Percentiles rank a stretch among this genome's conserved stretches.
Conservation (phyloP, 2,797 vertebrate species). For the Centroberyx gerrardi region DNA sequence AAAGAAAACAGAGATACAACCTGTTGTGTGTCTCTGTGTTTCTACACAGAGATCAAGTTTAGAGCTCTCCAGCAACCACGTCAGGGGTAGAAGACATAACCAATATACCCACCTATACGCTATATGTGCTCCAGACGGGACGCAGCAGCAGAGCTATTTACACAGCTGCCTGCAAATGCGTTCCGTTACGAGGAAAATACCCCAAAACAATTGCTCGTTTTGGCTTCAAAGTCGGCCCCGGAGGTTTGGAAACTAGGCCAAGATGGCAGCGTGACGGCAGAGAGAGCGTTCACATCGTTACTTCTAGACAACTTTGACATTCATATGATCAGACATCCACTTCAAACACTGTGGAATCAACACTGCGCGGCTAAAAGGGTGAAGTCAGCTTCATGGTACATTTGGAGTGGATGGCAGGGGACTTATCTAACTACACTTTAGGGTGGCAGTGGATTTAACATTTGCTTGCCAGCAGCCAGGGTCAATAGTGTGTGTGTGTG, state of each 20-base stretch:
- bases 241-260: slow-evolving; percentile 38
- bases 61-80: not conserved
- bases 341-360: slow-evolving; percentile 44
- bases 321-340: slow-evolving; percentile 47
- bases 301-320: slow-evolving; percentile 40
- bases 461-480: not conserved
- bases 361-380: slow-evolving; percentile 12
- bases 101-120: not conserved
- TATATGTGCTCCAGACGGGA: not conserved
- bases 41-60: not conserved
- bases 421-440: slow-evolving; percentile 4
- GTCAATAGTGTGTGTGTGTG: not conserved
- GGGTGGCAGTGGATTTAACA: not conserved
- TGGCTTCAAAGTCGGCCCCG: slow-evolving; percentile 13
- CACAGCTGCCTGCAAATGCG: slow-evolving; percentile 42
- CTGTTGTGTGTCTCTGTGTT: too few relatives aligned
- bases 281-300: slow-evolving; percentile 31
- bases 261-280: slow-evolving; percentile 30
- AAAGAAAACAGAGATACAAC: not conserved
- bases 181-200: slow-evolving; percentile 22
- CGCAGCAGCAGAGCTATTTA: slow-evolving; percentile 16
- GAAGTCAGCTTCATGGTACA: slow-evolving; percentile 14
- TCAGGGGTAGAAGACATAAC: not conserved
- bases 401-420: not conserved
- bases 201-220: slow-evolving; percentile 20